Evolutionary conservation across 1,140 invertebrate species (phyloP), one percentile per base, ranked within the genome.

Genomic region (Amyelois transitella): DNA sequence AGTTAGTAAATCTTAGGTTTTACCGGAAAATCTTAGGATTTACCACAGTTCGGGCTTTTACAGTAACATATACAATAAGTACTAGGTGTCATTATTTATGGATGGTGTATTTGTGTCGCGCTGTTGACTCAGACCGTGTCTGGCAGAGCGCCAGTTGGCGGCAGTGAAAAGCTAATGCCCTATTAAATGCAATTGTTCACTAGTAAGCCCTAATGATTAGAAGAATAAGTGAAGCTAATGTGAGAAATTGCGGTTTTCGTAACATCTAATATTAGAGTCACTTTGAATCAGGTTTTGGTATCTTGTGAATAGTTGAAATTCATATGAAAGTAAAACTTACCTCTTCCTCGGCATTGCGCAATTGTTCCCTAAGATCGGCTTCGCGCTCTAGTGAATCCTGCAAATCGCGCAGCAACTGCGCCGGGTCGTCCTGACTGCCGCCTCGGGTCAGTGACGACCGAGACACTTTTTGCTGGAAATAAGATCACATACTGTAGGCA

Each of bases 311-410:
- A n/a, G n/a, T n/a, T n/a, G n/a, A n/a, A n/a, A 32, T 32, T 32
- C 12, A 32, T 6, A 32, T 32, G n/a, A n/a, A n/a, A n/a, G n/a
- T n/a, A n/a, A n/a, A 14, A 60, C 79, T 91, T 66, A 86, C 93
- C 91, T 98, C 96, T 86, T 97, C 96, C 87, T 97, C 96, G 20
- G 96, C 93, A 82, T 96, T 97, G 58, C 93, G 92, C 6, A 98
- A 81, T 81, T 98, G 96, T 81, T 98, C 96, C 60, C 96, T 92
- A 0, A 98, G 88, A 89, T 99, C 97, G 4, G 95, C 96, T 86
- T 99, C 97, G 21, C 97, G 84, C 88, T 99, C 97, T 47, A 97
- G 88, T 6, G 95, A 94, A 85, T 98, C 97, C 80, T 96, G 95
- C 0, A 98, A 88, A 74, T 98, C 96, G 47, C 95, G 89, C 48